These are phyloP conservation scores for Lycocerus yunnanus DNA, from an alignment of 2,888 invertebrate species.

Conservation along the genomic window DNA sequence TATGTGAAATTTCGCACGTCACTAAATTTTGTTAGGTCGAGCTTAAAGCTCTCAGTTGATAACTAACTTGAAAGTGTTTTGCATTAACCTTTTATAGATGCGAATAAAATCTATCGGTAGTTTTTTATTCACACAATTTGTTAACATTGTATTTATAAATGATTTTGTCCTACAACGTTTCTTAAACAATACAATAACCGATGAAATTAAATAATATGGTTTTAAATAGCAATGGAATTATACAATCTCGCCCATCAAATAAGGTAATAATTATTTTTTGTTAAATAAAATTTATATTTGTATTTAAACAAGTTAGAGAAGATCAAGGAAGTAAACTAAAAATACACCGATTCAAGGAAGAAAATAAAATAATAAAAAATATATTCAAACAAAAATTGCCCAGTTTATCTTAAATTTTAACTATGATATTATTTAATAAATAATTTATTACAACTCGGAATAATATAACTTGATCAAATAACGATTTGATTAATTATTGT, in stretches of 20 bases:
- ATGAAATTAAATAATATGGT: neutral
- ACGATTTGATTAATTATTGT: no score
- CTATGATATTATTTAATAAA: neutral
- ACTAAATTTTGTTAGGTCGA: constrained; percentile 16
- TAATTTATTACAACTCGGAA: neutral
- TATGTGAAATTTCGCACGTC: constrained; percentile 28
- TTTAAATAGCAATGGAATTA: neutral
- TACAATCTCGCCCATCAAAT: neutral
- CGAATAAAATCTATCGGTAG: neutral
- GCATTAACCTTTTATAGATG: neutral
- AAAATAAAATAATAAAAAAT: neutral
- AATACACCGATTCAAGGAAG: no score
- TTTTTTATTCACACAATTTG: neutral
- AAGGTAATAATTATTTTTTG: neutral
- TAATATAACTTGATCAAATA: neutral
- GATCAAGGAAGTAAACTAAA: no score
- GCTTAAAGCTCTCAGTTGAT: constrained; percentile 7
- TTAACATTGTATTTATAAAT: neutral
- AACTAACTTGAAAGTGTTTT: neutral
- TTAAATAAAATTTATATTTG: neutral
- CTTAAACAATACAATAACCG: neutral
- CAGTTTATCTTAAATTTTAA: neutral
- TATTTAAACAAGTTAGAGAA: no score
- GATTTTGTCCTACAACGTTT: neutral
- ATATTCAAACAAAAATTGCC: neutral